Evolutionary conservation across 2,113 vertebrate species (phyloP), one percentile per base, ranked within the genome.

Genomic region (Ceyx cyanopectus): DNA sequence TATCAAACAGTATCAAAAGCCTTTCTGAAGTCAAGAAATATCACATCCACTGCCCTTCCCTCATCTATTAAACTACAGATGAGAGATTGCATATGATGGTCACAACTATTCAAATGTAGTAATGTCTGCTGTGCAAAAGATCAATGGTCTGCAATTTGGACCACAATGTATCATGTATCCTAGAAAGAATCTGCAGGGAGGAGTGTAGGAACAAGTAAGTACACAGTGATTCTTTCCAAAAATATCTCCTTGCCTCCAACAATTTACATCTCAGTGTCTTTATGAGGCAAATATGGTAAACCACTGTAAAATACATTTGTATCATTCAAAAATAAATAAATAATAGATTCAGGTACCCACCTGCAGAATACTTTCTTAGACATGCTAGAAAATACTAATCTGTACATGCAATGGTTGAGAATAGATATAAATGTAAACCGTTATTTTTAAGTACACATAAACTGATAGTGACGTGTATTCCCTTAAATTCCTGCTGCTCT

Each of bases 61-160:
- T 37, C 37, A 37, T 37, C 37, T 37, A 10, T 37, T 37, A 10
- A 37, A 37, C 37, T 37, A 10, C 16, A 63, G 51, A 41, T 66
- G 22, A 12, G 45, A 79, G 14, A 48, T 79, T 13, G 53, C 23
- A 65, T 74, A n/a, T 50, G 23, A 70, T 17, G 22, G 41, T 66
- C 50, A 85, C 54, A 46, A 81, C 17, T 76, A 63, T 79, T 92
- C 84, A 93, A 76, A 85, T 93, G 87, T 14, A 87, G 78, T 61
- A 41, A 79, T 27, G 10, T 79, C 61, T 91, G 62, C 50, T 57
- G 21, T 72, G 58, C 43, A 45, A 89, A 91, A 45, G 61, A 93
- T 81, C 87, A 85, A 26, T 81, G 30, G 26, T 75, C 40, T 50
- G 48, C 65, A 73, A 24, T 10, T n/a, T 23, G 34, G 74, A 86